Conservation (phyloP, 1,140 invertebrate species). For the Stegodyphus mimosarum region DNA sequence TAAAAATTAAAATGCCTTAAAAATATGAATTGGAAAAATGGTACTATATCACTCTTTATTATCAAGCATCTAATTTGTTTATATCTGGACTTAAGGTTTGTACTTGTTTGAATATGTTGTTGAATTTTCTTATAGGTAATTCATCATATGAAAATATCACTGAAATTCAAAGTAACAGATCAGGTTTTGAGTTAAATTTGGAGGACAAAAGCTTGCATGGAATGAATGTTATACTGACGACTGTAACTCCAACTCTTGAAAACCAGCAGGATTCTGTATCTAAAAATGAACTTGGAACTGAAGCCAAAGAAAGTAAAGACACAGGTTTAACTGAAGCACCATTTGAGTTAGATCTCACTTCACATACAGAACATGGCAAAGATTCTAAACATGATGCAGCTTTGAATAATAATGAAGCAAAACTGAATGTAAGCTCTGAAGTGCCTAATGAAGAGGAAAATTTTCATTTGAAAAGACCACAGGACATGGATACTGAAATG, state of each 20-base stretch:
- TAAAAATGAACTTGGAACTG: conserved; percentile 31
- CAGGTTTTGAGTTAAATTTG: conserved; percentile 31
- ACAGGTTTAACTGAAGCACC: conserved; percentile 23
- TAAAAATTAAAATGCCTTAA: too few relatives aligned
- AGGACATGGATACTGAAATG: neutral
- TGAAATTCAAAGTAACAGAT: neutral
- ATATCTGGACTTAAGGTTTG: too few relatives aligned
- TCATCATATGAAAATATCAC: too few relatives aligned
- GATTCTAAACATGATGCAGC: neutral
- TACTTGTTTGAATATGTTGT: too few relatives aligned
- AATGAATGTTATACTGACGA: neutral
- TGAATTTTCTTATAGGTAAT: too few relatives aligned
- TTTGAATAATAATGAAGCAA: neutral
- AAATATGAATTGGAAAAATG: too few relatives aligned
- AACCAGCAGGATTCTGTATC: neutral
- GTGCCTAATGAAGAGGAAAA: conserved; percentile 27
- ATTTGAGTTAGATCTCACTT: conserved; percentile 29
- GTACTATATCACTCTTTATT: too few relatives aligned
- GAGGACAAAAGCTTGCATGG: conserved; percentile 1
- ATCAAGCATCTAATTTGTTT: too few relatives aligned
- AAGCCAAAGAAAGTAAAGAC: neutral
- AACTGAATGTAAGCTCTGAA: neutral
- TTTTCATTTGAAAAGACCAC: conserved; percentile 24
- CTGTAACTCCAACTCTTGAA: neutral
- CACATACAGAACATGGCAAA: neutral